Percentiles rank a stretch among this genome's conserved stretches.
phyloP scores from a whole-genome alignment of 2,888 invertebrate genomes.

The Osedax frankpressi region DNA sequence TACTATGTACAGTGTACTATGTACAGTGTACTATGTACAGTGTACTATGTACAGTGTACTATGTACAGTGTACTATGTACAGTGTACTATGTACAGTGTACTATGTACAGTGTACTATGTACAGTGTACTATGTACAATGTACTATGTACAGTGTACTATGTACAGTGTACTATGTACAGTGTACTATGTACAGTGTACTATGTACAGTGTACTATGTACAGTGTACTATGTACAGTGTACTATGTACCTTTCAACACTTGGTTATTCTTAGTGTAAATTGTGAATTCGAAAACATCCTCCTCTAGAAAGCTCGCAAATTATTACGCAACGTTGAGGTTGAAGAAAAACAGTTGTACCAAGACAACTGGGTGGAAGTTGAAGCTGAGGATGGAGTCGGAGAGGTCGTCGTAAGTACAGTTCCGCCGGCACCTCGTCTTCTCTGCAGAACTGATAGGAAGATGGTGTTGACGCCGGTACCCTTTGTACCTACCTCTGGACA shows the following conservation, averaged over 20 bases:
- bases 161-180: too few species aligned
- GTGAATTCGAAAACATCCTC: background rate
- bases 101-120: too few species aligned
- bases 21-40: too few species aligned
- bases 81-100: too few species aligned
- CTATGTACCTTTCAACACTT: conserved; percentile 5
- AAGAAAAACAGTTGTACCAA: conserved; percentile 37
- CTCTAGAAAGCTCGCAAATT: conserved; percentile 34
- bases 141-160: too few species aligned
- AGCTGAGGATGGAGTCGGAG: conserved; percentile 23
- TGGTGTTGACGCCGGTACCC: conserved; percentile 40
- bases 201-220: too few species aligned
- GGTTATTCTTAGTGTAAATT: background rate
- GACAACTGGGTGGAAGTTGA: conserved; percentile 31
- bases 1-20: too few species aligned
- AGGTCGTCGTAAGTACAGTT: conserved; percentile 26
- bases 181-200: too few species aligned
- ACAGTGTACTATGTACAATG: too few species aligned
- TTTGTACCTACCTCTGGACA: conserved; percentile 35
- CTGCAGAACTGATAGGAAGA: conserved; percentile 39
- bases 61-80: too few species aligned
- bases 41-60: too few species aligned
- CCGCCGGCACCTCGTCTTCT: conserved; percentile 42
- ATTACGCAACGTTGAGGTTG: conserved; percentile 36
- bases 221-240: too few species aligned